phyloP scores from a whole-genome alignment of 2,113 vertebrate species.

The Lethenteron reissneri region DNA sequence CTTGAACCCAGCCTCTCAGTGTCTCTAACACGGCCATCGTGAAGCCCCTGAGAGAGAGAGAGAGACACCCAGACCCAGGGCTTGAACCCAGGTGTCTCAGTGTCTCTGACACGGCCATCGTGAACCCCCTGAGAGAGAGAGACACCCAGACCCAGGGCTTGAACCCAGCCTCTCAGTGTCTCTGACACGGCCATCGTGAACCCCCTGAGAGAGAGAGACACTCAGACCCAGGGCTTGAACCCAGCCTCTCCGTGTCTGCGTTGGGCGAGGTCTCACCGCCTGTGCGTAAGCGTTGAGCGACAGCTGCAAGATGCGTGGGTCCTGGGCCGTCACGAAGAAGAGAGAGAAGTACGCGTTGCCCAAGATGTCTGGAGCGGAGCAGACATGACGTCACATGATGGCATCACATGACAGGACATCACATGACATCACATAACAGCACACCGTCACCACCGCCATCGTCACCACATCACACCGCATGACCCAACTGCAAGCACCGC shows the following conservation, averaged over 20 bases:
- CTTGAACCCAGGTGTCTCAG: not conserved
- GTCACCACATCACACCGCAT: too few relatives aligned
- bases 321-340: constrained; percentile 58
- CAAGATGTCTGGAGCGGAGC: constrained; percentile 35
- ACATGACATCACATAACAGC: too few relatives aligned
- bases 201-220: not conserved
- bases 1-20: too few relatives aligned
- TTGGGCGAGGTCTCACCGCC: constrained; percentile 32
- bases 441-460: too few relatives aligned
- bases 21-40: too few relatives aligned
- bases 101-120: not conserved
- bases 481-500: too few relatives aligned
- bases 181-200: too few relatives aligned
- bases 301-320: constrained; percentile 55
- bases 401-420: too few relatives aligned
- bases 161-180: not conserved
- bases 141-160: not conserved
- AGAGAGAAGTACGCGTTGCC: constrained; percentile 62
- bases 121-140: too few relatives aligned
- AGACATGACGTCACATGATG: not conserved
- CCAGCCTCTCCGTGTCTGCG: too few relatives aligned
- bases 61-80: not conserved
- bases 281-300: constrained; percentile 54
- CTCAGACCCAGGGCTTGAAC: too few relatives aligned
- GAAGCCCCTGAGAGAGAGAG: too few relatives aligned